Conservation (phyloP, 2,797 vertebrate species). For the Liasis olivaceus region DNA sequence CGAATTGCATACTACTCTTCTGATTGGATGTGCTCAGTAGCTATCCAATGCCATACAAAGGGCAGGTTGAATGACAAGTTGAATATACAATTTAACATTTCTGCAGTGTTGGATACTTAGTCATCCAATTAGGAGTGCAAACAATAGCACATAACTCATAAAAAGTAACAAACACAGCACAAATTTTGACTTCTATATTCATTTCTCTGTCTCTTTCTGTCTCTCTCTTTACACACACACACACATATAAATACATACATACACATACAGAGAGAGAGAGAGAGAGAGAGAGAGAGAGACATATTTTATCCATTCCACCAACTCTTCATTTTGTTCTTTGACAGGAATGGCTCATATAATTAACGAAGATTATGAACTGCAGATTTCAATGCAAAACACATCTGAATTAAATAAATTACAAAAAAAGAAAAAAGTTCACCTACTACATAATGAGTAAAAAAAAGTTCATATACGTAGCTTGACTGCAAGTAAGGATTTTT, state of each 20-base stretch:
- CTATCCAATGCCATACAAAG: conserved; percentile 53
- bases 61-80: conserved; percentile 49
- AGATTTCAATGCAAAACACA: conserved; percentile 52
- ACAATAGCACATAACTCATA: conserved; percentile 34
- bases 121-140: conserved; percentile 62
- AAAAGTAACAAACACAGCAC: conserved; percentile 58
- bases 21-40: conserved; percentile 52
- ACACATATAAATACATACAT: background rate
- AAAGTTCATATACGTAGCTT: background rate
- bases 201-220: background rate
- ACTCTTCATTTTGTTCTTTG: conserved; percentile 51
- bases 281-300: background rate
- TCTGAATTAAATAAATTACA: conserved; percentile 64
- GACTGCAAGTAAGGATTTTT: background rate
- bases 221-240: background rate
- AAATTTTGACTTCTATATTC: conserved; percentile 58
- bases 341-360: conserved; percentile 55
- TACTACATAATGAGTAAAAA: conserved; percentile 45
- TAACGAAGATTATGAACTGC: conserved; percentile 54
- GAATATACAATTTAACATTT: conserved; percentile 60
- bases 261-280: background rate
- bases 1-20: conserved; percentile 48
- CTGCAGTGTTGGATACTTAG: conserved; percentile 65
- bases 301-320: conserved; percentile 38
- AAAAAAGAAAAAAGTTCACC: conserved; percentile 54